Base-by-base conservation (phyloP, 2,797 vertebrate species). In the Stomatorhinus walkeri region DNA sequence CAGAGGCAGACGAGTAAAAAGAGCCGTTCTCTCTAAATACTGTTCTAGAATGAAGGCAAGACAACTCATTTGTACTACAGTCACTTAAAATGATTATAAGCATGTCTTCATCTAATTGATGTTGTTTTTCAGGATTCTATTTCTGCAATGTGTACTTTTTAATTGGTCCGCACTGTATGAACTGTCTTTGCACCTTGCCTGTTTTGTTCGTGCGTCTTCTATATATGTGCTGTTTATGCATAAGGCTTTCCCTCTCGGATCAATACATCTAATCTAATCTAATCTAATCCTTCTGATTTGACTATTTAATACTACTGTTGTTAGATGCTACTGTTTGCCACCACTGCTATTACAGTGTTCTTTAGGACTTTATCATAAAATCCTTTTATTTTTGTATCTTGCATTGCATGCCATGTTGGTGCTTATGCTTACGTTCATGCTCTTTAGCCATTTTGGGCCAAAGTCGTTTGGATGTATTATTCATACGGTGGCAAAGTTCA, bases 271-370 rank as follows among this genome's bases (percentile, higher is more conserved):
- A 52, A 52, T 52, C 52, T 52, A 52, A 52, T 52, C 52, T 54
- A 72, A 72, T 72, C 64, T 36, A 36, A 81, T 81, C 36, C 76
- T 81, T 81, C 76, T 81, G 76, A 43, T 81, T 81, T 81, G 19
- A 43, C 16, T 43, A 28, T 46, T 46, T 46, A 10, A 1, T 81
- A n/a, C 6, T n/a, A 14, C 40, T 72, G 64, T 32, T 16, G 28
- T 36, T 36, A 72, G 64, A 72, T 16, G 4, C 5, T 36, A 16
- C 28, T 72, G 24, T 36, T 14, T 2, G 72, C 2, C 19, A 79
- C 36, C 2, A 2, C 16, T 79, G 36, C 5, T 40, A 8, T 46
- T 8, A 46, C 16, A 9, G 36, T 43, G n/a, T 46, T 81, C 1
- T 14, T 81, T 81, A n/a, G 36, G 36, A 43, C 19, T 40, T 40